A percentile compares a stretch with the other conserved stretches of the same genome.
phyloP scores from a whole-genome alignment of 2,113 vertebrate genomes.

The Chelonoidis abingdonii region DNA sequence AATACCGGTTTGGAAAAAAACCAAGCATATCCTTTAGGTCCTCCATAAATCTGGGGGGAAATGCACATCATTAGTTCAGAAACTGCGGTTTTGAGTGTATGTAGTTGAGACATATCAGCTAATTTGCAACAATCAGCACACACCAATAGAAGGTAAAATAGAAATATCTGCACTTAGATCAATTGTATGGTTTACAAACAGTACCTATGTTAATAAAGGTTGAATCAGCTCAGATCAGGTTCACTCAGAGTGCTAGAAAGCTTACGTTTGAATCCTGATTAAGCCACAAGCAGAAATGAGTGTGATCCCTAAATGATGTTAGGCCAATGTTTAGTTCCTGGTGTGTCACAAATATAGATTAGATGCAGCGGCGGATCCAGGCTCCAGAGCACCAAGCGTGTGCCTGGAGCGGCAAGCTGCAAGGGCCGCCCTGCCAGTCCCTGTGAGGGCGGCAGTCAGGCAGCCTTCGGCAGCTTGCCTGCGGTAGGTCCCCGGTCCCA shows the following conservation, averaged over 20 bases:
- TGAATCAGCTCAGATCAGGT: neutral
- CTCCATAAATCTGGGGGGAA: constrained; percentile 91
- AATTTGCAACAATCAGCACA: neutral
- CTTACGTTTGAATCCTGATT: neutral
- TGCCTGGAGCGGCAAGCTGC: too few species aligned
- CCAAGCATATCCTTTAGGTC: constrained; percentile 98
- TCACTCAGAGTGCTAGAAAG: neutral
- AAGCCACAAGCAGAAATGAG: neutral
- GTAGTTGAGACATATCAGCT: neutral
- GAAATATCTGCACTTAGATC: neutral
- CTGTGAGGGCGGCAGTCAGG: too few species aligned
- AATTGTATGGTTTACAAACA: neutral
- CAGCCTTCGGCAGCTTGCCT: too few species aligned
- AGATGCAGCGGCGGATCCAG: neutral
- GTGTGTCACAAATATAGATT: neutral
- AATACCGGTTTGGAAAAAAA: constrained; percentile 91
- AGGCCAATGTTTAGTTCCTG: neutral
- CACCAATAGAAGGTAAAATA: neutral
- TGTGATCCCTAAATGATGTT: neutral
- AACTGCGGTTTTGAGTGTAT: neutral
- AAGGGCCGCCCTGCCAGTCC: too few species aligned
- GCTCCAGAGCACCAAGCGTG: too few species aligned
- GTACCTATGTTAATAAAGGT: neutral
- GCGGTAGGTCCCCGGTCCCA: too few species aligned
- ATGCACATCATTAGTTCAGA: neutral